Base-by-base conservation (phyloP, 2,113 vertebrate genomes). In the Lethenteron camtschaticum region DNA sequence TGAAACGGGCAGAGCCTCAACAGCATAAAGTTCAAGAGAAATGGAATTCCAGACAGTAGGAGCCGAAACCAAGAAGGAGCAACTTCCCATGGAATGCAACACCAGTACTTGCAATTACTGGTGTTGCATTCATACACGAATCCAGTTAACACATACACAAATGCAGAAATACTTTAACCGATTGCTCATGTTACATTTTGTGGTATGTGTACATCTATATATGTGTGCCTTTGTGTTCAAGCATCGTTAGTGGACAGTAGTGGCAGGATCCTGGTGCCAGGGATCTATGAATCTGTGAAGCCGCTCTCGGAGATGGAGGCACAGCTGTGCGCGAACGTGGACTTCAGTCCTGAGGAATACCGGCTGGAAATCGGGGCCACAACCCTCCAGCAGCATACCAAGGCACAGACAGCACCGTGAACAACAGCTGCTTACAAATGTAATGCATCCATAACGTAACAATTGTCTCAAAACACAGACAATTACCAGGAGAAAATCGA, bases 251-350 rank as follows among this genome's bases (percentile, higher is more conserved):
- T 90, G 70, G 85, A 85, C 74, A 76, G 83, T 9, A 82, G 79
- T 1, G 91, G 90, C 11, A 76, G 1, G 55, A 95, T 96, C 75
- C 80, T 87, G 73, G 80, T 95, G 70, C 88, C 90, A 11, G 87
- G 86, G 56, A 85, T 96, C 76, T 82, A 83, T 0, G 85, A 87
- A 9, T 81, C 80, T 0, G 80, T 95, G 2, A 80, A 81, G 9
- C 76, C 79, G 3, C 70, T 96, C 58, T 82, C 77, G 0, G 84
- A 87, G 7, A 82, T 89, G 58, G 87, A 95, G 70, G 82, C 71
- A 75, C 78, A 74, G 18, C 76, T 79, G 72, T 88, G 87, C 59
- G 76, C 84, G 71, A 77, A 78, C 1, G 84, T 85, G 56, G 76
- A 89, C 57, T 87, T 90, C 78, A 82, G 91, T 71, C 41, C 86